Evolutionary conservation across 1,140 invertebrate species (phyloP), one percentile per base, ranked within the genome.

Genomic region (Cephus cinctus): DNA sequence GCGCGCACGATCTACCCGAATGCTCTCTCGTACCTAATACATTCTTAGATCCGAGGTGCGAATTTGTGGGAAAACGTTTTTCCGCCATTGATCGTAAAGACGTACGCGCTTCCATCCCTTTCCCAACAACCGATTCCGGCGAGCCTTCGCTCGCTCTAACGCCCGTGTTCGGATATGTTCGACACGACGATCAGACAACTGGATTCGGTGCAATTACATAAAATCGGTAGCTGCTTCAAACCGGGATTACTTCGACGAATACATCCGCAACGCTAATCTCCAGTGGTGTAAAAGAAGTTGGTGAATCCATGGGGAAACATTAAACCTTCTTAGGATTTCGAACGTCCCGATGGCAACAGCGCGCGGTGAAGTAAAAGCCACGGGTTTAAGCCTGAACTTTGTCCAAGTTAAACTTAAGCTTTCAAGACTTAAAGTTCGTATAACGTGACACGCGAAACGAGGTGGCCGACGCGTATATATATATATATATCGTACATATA

Each of bases 391-490:
- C 49, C 36, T 20, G 36, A 35, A 34, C 50, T n/a, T n/a, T 56
- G 57, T 59, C 56, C 57, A 63, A 58, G 52, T 56, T 64, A 57
- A 66, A 66, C 62, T 66, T 66, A 66, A 66, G 64, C 50, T 66
- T 60, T 62, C 62, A 61, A 66, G 62, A 64, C 63, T 65, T 64
- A 61, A 63, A 66, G 63, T 61, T 64, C 64, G n/a, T 47, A 44
- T 58, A 60, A 56, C 59, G 53, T 56, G 21, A 23, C n/a, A n/a
- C n/a, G n/a, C n/a, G n/a, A n/a, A n/a, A n/a, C n/a, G n/a, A n/a
- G n/a, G n/a, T n/a, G n/a, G n/a, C n/a, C n/a, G n/a, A n/a, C n/a
- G n/a, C n/a, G n/a, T n/a, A n/a, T n/a, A n/a, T n/a, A n/a, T n/a
- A n/a, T n/a, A n/a, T n/a, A n/a, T n/a, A n/a, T n/a, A n/a, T n/a